A percentile compares a stretch with the other conserved stretches of the same genome.
phyloP scores from a whole-genome alignment of 2,888 invertebrate genomes.

The Geotrupes spiniger region DNA sequence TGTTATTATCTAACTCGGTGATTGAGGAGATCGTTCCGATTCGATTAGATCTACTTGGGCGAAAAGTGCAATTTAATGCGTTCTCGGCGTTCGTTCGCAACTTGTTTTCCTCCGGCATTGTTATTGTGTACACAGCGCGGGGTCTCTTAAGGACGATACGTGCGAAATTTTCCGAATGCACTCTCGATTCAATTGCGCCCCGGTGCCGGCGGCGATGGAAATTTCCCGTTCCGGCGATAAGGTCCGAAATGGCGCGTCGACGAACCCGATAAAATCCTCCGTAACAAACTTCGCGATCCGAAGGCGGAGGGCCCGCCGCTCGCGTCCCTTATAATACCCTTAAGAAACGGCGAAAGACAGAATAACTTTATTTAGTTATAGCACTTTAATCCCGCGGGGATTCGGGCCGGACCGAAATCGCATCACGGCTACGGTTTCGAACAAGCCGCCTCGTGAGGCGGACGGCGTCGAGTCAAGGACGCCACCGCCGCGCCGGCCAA shows the following conservation, averaged over 20 bases:
- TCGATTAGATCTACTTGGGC: no score
- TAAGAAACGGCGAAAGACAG: constrained; percentile 20
- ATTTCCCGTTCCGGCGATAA: not conserved
- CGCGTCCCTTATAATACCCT: constrained; percentile 16
- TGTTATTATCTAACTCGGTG: no score
- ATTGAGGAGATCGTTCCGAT: no score
- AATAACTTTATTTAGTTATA: constrained; percentile 23
- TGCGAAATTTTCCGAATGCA: no score
- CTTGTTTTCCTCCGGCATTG: no score
- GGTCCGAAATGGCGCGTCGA: constrained; percentile 14
- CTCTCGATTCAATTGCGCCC: no score
- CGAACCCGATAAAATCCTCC: constrained; percentile 18
- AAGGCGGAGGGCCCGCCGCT: constrained; percentile 7
- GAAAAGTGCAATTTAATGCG: no score
- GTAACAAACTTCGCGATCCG: constrained; percentile 17
- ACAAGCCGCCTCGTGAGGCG: constrained; percentile 16
- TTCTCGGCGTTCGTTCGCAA: no score
- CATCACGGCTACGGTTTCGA: constrained; percentile 16
- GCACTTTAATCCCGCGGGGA: constrained; percentile 20
- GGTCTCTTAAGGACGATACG: no score
- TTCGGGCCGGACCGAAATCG: constrained; percentile 16
- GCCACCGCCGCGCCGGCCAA: not conserved
- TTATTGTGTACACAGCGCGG: no score
- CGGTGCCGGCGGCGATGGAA: no score
- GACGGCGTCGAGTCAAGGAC: not conserved